Evolutionary conservation across 2,888 invertebrate genomes (phyloP).

Genomic region (Teleiodes luculella): DNA sequence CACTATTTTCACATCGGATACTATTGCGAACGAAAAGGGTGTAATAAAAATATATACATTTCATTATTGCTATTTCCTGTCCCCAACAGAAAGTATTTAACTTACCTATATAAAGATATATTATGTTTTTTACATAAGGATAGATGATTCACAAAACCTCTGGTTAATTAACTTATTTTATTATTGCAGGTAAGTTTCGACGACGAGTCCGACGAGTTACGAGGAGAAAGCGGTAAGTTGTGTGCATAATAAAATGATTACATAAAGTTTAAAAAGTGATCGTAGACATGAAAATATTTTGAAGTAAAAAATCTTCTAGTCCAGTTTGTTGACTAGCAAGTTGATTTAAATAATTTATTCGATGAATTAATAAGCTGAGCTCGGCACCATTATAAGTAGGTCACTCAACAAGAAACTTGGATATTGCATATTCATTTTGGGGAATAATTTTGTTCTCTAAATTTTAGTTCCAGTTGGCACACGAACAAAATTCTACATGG

Average conservation of each 20-base stretch:
- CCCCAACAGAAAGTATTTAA: no score
- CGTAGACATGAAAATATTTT: neutral
- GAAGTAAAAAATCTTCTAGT: neutral
- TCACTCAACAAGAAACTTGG: conserved; percentile 6
- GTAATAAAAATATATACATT: no score
- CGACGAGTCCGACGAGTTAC: conserved; percentile 4
- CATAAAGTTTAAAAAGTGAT: conserved; percentile 4
- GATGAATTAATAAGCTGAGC: conserved; percentile 9
- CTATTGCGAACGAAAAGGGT: no score
- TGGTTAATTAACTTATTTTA: conserved; percentile 40
- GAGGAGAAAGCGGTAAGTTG: conserved; percentile 18
- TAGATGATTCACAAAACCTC: conserved; percentile 30
- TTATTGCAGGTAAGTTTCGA: conserved; percentile 29
- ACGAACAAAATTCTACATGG: neutral
- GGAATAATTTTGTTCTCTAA: conserved; percentile 2
- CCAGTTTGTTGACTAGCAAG: neutral
- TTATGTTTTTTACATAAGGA: no score
- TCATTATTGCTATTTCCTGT: no score
- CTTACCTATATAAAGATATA: no score
- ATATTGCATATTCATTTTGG: conserved; percentile 14
- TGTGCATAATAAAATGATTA: conserved; percentile 10
- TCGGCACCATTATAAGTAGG: conserved; percentile 11
- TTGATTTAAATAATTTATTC: conserved; percentile 14
- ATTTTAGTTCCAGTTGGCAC: neutral
- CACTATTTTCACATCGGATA: no score